phyloP scores from a whole-genome alignment of 64 coral and sea anemone genomes.

The Stichodactyla mertensii region DNA sequence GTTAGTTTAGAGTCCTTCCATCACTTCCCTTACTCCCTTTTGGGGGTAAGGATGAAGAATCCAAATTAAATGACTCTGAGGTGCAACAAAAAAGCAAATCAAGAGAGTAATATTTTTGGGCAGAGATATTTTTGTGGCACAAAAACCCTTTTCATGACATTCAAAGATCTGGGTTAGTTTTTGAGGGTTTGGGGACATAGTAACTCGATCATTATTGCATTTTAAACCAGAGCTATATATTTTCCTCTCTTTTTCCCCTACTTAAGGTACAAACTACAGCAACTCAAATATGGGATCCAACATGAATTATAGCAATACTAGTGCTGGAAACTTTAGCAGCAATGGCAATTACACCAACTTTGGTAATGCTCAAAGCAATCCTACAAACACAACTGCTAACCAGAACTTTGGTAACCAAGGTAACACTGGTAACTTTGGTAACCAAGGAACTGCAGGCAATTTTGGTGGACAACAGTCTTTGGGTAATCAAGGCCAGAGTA shows the following conservation, averaged over 20 bases:
- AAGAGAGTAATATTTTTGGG: no score
- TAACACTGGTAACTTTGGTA: conserved; percentile 63
- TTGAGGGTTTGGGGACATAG: no score
- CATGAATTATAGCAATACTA: background rate
- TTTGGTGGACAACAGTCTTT: conserved; percentile 46
- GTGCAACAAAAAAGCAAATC: no score
- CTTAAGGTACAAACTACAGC: conserved; percentile 20
- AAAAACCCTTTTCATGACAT: no score
- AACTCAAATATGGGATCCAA: background rate
- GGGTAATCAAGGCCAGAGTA: conserved; percentile 33
- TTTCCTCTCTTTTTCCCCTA: background rate
- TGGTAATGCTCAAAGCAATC: conserved; percentile 23
- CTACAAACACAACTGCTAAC: conserved; percentile 2
- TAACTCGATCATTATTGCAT: no score
- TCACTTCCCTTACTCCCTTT: no score
- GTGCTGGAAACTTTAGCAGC: conserved; percentile 21
- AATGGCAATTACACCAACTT: conserved; percentile 53
- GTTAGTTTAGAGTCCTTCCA: no score
- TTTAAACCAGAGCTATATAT: background rate
- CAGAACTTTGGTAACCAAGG: conserved; percentile 73
- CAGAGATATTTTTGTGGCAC: no score
- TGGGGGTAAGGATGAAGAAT: no score
- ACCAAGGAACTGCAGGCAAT: conserved; percentile 58
- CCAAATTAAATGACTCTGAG: no score
- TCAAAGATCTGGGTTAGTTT: no score